Conservation (phyloP, 2,888 invertebrate species). For the Nephrotoma appendiculata region DNA sequence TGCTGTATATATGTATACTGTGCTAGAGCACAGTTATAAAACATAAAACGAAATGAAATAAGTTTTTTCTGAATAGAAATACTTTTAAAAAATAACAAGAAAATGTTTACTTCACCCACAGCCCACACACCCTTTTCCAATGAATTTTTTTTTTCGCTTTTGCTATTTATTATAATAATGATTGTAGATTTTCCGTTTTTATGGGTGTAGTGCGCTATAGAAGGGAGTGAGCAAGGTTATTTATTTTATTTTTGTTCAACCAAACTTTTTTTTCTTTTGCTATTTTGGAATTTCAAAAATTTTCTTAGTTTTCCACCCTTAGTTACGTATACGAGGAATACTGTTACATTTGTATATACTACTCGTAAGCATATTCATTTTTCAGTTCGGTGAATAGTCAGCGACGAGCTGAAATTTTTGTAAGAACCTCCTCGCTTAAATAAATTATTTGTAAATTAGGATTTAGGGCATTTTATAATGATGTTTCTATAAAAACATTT, state of each 20-base stretch:
- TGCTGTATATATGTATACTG: not conserved
- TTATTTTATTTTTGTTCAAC: not conserved
- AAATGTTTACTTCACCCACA: not conserved
- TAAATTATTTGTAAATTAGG: too few relatives aligned
- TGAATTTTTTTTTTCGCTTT: not conserved
- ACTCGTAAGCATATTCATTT: too few relatives aligned
- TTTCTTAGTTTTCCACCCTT: not conserved
- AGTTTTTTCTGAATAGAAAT: not conserved
- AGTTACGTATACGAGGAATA: not conserved
- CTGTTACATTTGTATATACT: too few relatives aligned
- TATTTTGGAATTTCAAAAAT: not conserved
- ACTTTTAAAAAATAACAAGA: not conserved
- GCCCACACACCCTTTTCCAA: not conserved
- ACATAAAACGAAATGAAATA: not conserved
- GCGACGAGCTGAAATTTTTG: too few relatives aligned
- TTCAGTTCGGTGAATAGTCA: too few relatives aligned
- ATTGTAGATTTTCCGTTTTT: not conserved
- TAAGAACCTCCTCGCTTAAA: too few relatives aligned
- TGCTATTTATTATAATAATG: not conserved
- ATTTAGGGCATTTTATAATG: too few relatives aligned
- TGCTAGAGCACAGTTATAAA: not conserved
- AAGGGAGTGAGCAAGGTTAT: not conserved
- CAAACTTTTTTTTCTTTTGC: not conserved
- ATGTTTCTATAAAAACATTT: too few relatives aligned
- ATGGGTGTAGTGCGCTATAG: not conserved